Base-by-base conservation (phyloP, 2,113 vertebrate species). In the Benitochromis conjunctus region DNA sequence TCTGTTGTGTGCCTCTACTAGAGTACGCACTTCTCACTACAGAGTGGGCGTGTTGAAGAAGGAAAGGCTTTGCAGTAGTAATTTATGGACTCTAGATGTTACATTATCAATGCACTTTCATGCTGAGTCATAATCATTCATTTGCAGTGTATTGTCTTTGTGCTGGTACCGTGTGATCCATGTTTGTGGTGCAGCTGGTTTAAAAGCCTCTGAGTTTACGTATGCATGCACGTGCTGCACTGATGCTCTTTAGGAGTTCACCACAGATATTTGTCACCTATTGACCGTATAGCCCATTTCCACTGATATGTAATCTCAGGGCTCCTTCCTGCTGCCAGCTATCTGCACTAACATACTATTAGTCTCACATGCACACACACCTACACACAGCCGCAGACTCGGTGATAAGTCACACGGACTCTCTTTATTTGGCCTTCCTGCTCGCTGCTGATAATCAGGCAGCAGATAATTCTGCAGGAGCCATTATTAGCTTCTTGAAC, bases 371-470 rank as follows among this genome's bases (percentile, higher is more conserved):
- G 21, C 76, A 62, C 55, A 41, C 18, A 53, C 12, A 83, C 74
- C 29, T 46, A 74, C 55, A 64, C 64, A 29, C 48, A 77, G 51
- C 38, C 29, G 69, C 62, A 66, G 12, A 57, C 81, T 43, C 29
- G 4, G 3, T 34, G 83, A 86, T 80, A 82, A 85, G 69, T 84
- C 79, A 66, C 54, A 56, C 7, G 24, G 69, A 88, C 77, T 80
- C 77, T 84, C 77, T 91, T 83, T 82, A 77, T 90, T 84, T 84
- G 80, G 85, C 78, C 54, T 58, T 85, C 76, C 74, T 86, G 60
- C 56, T 66, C 43, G 2, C 31, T 16, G 0, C 82, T 86, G 84
- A 91, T 90, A 87, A 88, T 90, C 78, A 87, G 78, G 9, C 21
- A 3, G 14, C 71, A 78, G 84, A 90, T 88, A 53, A 55, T 78